These are phyloP conservation scores for Drosophila engyochracea DNA, from an alignment of 2,888 invertebrate genomes.

Conservation along the genomic window DNA sequence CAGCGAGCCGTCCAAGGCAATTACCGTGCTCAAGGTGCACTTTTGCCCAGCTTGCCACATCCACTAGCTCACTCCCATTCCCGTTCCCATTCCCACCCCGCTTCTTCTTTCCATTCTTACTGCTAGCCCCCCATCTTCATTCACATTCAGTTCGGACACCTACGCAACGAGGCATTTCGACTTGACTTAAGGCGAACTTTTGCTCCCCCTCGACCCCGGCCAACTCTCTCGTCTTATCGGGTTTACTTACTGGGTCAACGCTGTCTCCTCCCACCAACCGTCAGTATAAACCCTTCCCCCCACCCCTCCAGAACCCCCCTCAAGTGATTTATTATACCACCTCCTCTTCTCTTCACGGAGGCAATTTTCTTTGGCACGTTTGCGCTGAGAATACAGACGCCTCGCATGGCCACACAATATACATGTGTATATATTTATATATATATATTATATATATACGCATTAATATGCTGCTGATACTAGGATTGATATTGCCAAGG, in stretches of 20 bases:
- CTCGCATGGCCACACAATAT: conserved; percentile 43
- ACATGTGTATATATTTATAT: conserved; percentile 1
- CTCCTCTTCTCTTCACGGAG: conserved; percentile 8
- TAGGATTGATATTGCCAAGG: neutral
- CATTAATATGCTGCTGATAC: conserved; percentile 35
- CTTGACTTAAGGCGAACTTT: conserved; percentile 63
- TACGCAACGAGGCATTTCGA: conserved; percentile 49
- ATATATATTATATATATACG: neutral
- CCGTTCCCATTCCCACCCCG: neutral
- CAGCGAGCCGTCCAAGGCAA: conserved; percentile 73
- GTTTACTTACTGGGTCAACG: conserved; percentile 71
- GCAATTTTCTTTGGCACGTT: conserved; percentile 67
- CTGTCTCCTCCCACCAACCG: conserved; percentile 25
- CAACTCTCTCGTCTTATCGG: conserved; percentile 43
- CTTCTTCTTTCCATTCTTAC: neutral
- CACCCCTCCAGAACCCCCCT: too few species aligned
- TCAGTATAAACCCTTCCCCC: neutral
- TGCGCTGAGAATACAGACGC: conserved; percentile 49
- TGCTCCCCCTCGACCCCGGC: conserved; percentile 6
- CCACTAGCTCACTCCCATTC: neutral
- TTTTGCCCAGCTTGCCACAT: conserved; percentile 25
- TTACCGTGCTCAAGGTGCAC: conserved; percentile 64
- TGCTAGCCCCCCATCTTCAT: neutral
- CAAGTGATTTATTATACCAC: conserved; percentile 59
- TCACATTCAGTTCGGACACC: conserved; percentile 28